A percentile compares a stretch with the other conserved stretches of the same genome.
Evolutionary conservation across 2,797 vertebrate species (phyloP).

Genomic region (Emys orbicularis): DNA sequence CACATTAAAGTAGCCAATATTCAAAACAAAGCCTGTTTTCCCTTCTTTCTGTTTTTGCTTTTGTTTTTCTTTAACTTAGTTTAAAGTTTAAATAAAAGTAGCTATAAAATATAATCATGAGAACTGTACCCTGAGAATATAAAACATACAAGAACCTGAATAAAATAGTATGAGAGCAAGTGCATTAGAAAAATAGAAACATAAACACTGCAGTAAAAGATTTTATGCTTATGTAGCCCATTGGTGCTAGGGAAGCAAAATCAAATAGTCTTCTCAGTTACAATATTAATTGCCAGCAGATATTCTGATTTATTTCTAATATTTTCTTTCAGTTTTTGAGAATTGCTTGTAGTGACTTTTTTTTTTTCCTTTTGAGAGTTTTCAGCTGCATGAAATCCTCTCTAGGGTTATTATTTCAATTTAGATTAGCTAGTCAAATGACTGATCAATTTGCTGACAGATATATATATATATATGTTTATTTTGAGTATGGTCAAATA

Average conservation of each 20-base stretch:
- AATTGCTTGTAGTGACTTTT: neutral
- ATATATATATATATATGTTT: neutral
- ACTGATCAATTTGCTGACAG: neutral
- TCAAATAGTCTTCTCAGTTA: neutral
- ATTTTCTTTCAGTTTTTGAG: neutral
- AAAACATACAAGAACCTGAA: neutral
- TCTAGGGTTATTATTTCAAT: neutral
- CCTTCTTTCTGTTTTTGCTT: neutral
- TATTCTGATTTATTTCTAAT: neutral
- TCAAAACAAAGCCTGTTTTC: neutral
- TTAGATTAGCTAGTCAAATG: neutral
- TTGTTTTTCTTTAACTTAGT: neutral
- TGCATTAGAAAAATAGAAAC: neutral
- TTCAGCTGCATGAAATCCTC: neutral
- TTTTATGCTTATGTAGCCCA: neutral
- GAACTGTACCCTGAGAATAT: neutral
- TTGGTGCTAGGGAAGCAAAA: neutral
- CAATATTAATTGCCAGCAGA: neutral
- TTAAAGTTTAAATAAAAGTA: neutral
- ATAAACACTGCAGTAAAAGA: neutral
- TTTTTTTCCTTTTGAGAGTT: neutral
- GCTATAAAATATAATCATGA: neutral
- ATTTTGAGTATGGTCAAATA: neutral
- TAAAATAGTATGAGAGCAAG: neutral
- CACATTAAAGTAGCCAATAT: neutral